phyloP scores from a whole-genome alignment of 2,797 vertebrate genomes.

The Lutra lutra region DNA sequence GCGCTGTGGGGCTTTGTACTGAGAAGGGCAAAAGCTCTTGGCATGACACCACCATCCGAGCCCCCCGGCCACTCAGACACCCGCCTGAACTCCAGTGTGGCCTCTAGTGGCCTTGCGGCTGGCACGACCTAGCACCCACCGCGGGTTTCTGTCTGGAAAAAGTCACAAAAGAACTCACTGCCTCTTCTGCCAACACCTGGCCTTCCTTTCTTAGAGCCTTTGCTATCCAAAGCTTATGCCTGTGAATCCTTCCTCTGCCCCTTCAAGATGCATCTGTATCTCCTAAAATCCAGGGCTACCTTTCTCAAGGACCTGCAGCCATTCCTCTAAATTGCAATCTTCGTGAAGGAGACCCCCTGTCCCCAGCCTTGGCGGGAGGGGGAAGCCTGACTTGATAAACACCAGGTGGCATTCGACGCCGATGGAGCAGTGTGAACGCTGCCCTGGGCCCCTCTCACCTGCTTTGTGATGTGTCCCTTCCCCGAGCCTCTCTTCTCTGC shows the following conservation, averaged over 20 bases:
- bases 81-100: not conserved
- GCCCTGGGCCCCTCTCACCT: not conserved
- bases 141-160: not conserved
- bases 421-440: not conserved
- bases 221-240: not conserved
- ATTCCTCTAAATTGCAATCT: not conserved
- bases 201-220: not conserved
- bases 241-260: not conserved
- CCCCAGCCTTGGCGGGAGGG: not conserved
- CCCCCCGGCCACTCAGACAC: not conserved
- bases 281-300: not conserved
- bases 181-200: not conserved
- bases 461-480: not conserved
- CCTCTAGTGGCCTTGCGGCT: not conserved
- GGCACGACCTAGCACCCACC: no score
- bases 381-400: no score
- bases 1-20: rapidly evolving
- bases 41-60: not conserved
- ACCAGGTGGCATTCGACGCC: not conserved
- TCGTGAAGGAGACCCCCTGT: not conserved
- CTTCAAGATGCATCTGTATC: not conserved
- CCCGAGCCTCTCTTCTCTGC: not conserved
- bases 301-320: not conserved
- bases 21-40: not conserved
- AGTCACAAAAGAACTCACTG: not conserved